A percentile compares a stretch with the other conserved stretches of the same genome.
phyloP scores from a whole-genome alignment of 2,888 invertebrate species.

The Idaea biselata region DNA sequence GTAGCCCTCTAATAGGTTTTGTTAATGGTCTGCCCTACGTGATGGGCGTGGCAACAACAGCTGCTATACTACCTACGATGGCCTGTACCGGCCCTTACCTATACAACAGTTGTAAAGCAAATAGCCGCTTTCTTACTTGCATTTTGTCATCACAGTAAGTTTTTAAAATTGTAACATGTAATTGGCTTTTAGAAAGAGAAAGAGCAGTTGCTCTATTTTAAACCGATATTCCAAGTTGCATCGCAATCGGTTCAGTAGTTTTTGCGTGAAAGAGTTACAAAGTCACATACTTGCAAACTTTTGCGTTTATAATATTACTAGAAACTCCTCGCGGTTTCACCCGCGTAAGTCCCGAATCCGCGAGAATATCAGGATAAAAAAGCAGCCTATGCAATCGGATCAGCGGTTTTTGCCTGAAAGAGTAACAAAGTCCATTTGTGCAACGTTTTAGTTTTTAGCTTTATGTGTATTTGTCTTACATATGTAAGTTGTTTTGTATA shows the following conservation, averaged over 20 bases:
- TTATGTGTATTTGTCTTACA: too few species aligned
- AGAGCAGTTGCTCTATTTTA: neutral
- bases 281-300: neutral
- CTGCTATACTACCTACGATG: conserved; percentile 30
- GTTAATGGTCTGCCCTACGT: conserved; percentile 38
- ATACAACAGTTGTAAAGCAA: conserved; percentile 52
- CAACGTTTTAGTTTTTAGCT: too few species aligned
- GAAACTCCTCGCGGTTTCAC: too few species aligned
- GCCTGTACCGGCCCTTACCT: conserved; percentile 50
- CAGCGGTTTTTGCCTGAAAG: too few species aligned
- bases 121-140: conserved; percentile 48
- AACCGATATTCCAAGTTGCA: neutral
- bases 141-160: conserved; percentile 13
- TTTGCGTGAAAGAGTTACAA: neutral
- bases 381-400: too few species aligned
- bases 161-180: conserved; percentile 14
- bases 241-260: neutral
- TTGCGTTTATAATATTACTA: neutral
- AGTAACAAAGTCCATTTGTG: too few species aligned
- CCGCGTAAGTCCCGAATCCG: too few species aligned
- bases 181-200: conserved; percentile 2
- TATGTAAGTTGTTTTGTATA: too few species aligned
- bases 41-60: conserved; percentile 54
- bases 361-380: too few species aligned
- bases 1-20: conserved; percentile 54